Evolutionary conservation across 92 coral and sea anemone genomes (phyloP).

Genomic region (Metridium senile): DNA sequence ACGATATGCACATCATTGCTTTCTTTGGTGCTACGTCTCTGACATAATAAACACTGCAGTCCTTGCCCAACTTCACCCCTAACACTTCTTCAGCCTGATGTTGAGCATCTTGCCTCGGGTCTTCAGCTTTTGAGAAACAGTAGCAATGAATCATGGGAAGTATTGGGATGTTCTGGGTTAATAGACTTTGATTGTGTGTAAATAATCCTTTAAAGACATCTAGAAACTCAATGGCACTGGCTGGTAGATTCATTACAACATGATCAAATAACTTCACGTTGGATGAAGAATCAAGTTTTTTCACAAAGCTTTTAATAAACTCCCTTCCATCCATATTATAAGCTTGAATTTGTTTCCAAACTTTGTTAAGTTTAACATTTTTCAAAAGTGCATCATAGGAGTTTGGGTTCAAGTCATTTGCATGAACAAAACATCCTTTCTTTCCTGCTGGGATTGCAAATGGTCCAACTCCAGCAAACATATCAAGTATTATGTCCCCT

Average conservation of each 20-base stretch:
- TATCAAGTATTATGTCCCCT: constrained; percentile 82
- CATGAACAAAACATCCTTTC: constrained; percentile 93
- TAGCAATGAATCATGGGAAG: constrained; percentile 96
- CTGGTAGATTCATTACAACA: constrained; percentile 94
- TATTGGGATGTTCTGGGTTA: neutral
- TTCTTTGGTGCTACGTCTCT: constrained; percentile 98
- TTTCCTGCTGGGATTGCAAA: constrained; percentile 98
- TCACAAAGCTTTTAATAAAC: constrained; percentile 64
- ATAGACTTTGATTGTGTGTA: constrained; percentile 35
- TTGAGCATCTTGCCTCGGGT: constrained; percentile 69
- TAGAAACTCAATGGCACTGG: constrained; percentile 88
- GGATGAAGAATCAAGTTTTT: constrained; percentile 13
- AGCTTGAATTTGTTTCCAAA: constrained; percentile 54
- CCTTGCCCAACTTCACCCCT: constrained; percentile 46
- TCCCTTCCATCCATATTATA: constrained; percentile 93
- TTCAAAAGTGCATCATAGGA: constrained; percentile 75
- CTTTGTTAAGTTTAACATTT: constrained; percentile 81
- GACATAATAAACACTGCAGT: constrained; percentile 68
- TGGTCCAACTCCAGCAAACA: constrained; percentile 99
- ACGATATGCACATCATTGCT: constrained; percentile 94
- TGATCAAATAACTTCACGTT: constrained; percentile 56
- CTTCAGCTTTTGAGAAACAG: constrained; percentile 88
- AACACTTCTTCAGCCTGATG: constrained; percentile 70
- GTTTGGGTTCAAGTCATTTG: constrained; percentile 89
- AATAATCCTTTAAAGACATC: constrained; percentile 85